Conservation (phyloP, 2,888 invertebrate species). For the Himalopsyche tibetana region DNA sequence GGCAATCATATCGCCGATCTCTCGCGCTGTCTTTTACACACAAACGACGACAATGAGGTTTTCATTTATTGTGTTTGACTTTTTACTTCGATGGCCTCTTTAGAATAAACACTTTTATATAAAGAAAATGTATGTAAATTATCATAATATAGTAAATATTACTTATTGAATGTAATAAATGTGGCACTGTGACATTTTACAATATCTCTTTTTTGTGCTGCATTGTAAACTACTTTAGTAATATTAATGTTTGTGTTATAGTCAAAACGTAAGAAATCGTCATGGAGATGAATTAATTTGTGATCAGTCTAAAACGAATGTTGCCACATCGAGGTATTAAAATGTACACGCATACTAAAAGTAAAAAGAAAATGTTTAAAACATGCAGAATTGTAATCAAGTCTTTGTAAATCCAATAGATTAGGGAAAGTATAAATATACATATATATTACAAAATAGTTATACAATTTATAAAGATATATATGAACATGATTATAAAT, state of each 20-base stretch:
- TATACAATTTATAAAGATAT: conserved; percentile 63
- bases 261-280: conserved; percentile 23
- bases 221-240: conserved; percentile 23
- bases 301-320: conserved; percentile 59
- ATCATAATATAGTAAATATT: conserved; percentile 55
- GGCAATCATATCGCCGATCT: not conserved
- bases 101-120: conserved; percentile 1
- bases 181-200: conserved; percentile 56
- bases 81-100: conserved; percentile 1
- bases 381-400: conserved; percentile 59
- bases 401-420: conserved; percentile 64
- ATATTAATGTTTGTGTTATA: conserved; percentile 19
- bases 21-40: not conserved
- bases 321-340: conserved; percentile 61
- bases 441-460: conserved; percentile 59
- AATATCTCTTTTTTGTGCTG: conserved; percentile 46
- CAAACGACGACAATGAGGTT: not conserved
- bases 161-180: conserved; percentile 53
- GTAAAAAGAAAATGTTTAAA: conserved; percentile 55
- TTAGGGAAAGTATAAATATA: conserved; percentile 57
- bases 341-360: conserved; percentile 48
- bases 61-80: not conserved
- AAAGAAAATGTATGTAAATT: conserved; percentile 45
- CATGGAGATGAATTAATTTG: conserved; percentile 44
- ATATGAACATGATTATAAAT: conserved; percentile 62